Base-by-base conservation (phyloP, 2,888 invertebrate species). In the Eutolmus rufibarbis region DNA sequence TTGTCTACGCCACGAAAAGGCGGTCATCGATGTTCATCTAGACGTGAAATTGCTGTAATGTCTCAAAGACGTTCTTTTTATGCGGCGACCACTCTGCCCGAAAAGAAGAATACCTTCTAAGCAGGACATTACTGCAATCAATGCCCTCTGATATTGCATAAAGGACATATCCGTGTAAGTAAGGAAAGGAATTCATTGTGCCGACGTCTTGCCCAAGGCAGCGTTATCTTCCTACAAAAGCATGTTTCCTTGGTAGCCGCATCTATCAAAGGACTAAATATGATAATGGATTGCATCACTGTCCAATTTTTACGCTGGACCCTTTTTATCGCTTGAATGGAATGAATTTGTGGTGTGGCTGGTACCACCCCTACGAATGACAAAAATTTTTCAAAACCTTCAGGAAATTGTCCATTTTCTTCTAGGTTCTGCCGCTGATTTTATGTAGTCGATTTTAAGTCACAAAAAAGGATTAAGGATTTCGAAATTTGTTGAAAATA, bases 41-140 rank as follows among this genome's bases (percentile, higher is more conserved):
- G 37, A 78, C 86, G 78, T 78, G 78, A 86, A 86, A 86, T 86
- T 86, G 78, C n/a, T 43, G 86, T 86, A 86, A 86, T 86, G 86
- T 86, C 86, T 86, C 86, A 86, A 79, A 86, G 78, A 86, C 66
- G 43, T n/a, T 86, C 56, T 77, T 19, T 56, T 77, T 77, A n/a
- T 51, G 76, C 19, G 16, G 28, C 19, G 57, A 37, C 85, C n/a
- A 76, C 34, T 37, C 34, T 2, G 43, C 9, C 74, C 46, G 14
- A 74, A 85, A 28, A 40, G 9, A 14, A 46, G 23, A 79, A 76
- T 37, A 40, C 34, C 19, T 74, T 74, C n/a, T 31, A 31, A 31
- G 74, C 46, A 74, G 74, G 74, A 74, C 85, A 85, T 85, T 74
- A 85, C 31, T 57, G 46, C 28, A 74, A 74, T 85, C 43, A 85